Base-by-base conservation (phyloP, 1,140 invertebrate genomes). In the Tetramorium parvispinum region DNA sequence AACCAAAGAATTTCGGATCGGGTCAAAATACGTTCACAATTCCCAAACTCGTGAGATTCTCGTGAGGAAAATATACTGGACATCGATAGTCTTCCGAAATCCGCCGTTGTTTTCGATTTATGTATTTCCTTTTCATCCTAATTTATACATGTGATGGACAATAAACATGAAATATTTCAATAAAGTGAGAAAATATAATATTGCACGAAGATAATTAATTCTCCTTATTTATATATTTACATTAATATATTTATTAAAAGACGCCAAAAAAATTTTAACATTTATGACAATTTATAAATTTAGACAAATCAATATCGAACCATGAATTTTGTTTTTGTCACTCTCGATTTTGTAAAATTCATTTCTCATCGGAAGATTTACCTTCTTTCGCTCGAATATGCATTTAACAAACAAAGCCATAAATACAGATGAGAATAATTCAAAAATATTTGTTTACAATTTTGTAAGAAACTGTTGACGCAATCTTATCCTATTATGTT, bases 11-110 rank as follows among this genome's bases (percentile, higher is more conserved):
- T 77, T 86, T 89, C 65, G 76, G 57, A 37, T 86, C 85, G 51
- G 65, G 85, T 87, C 77, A 61, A 85, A 43, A 61, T 53, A 59
- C 49, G n/a, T 78, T 77, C 32, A 63, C 49, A 76, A 82, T 82
- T 27, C 11, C n/a, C 11, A 73, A 13, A 61, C 5, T 49, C 27
- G 16, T 83, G 27, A 75, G 5, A 59, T 57, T 71, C 18, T 59
- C 37, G 7, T 53, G 18, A 75, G 13, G 24, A 71, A 59, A 83
- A 59, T 57, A 21, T 13, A 46, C 43, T 46, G 24, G 16, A 79
- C 13, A 7, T 73, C 68, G 27, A 83, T 59, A 83, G 1, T 37
- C 37, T 49, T 83, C 53, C 40, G 8, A 75, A 49, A 83, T 73
- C 51, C 68, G 40, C 61, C 65, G 55, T 16, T 79, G 32, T 13